Percentiles rank a stretch among this genome's conserved stretches.
Evolutionary conservation across 2,797 vertebrate species (phyloP).

Genomic region (Tolypeutes matacus): DNA sequence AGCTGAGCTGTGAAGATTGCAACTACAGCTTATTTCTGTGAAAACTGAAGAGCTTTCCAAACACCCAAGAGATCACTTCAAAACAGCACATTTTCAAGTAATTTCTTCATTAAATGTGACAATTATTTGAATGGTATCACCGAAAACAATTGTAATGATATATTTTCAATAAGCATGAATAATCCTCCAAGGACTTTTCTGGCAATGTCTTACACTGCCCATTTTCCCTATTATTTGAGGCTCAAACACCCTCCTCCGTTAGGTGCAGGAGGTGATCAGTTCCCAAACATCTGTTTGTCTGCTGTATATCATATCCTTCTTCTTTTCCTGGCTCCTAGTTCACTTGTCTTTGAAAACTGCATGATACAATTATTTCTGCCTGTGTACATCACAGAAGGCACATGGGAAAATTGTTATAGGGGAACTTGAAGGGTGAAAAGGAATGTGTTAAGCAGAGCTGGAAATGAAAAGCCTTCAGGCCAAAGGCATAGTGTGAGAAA

Average conservation of each 20-base stretch:
- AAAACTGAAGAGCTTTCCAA: not conserved
- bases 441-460: not conserved
- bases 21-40: not conserved
- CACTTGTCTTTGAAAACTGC: not conserved
- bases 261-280: not conserved
- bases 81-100: not conserved
- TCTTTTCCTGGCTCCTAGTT: not conserved
- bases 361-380: not conserved
- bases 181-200: not conserved
- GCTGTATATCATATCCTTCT: not conserved
- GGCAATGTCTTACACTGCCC: too few relatives aligned
- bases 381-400: not conserved
- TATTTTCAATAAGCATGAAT: conserved; percentile 23
- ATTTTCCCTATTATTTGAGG: not conserved
- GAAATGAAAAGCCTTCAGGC: not conserved
- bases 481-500: not conserved
- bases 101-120: not conserved
- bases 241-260: not conserved
- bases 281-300: not conserved
- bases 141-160: not conserved
- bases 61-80: not conserved
- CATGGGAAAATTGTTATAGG: not conserved
- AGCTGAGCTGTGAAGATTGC: not conserved
- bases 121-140: not conserved
- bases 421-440: not conserved